Percentiles rank a stretch among this genome's conserved stretches.
Conservation (phyloP, 2,888 invertebrate genomes). For the Drosophila subsilvestris region DNA sequence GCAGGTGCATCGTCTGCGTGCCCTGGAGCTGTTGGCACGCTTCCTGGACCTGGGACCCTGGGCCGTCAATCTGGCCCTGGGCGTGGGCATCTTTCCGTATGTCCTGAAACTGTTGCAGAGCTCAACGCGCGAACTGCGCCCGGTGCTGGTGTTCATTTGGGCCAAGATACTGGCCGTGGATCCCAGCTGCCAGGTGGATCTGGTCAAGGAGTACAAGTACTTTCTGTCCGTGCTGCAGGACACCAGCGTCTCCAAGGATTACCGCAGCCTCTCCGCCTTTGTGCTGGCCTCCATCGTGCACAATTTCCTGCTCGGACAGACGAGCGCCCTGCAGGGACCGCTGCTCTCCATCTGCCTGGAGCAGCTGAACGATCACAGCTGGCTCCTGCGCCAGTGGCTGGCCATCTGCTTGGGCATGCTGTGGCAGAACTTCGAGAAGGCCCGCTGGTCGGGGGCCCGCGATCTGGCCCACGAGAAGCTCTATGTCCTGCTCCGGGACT, state of each 20-base stretch:
- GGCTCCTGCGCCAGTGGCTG: conserved; percentile 92
- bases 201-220: conserved; percentile 98
- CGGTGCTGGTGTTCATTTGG: conserved; percentile 98
- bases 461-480: conserved; percentile 99
- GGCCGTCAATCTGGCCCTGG: conserved; percentile 97
- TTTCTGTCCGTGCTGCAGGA: conserved; percentile 97
- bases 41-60: conserved; percentile 98
- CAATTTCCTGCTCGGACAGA: conserved; percentile 94
- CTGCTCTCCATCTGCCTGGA: conserved; percentile 96
- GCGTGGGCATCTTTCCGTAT: conserved; percentile 99
- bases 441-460: conserved; percentile 97
- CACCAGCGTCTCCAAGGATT: conserved; percentile 91
- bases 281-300: conserved; percentile 97
- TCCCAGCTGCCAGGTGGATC: conserved; percentile 96
- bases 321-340: conserved; percentile 94
- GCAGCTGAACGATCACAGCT: conserved; percentile 90
- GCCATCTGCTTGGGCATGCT: conserved; percentile 94
- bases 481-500: conserved; percentile 91
- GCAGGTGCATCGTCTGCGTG: conserved; percentile 93
- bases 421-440: conserved; percentile 95
- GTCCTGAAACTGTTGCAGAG: conserved; percentile 98
- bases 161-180: conserved; percentile 99
- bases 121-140: conserved; percentile 95
- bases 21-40: conserved; percentile 95
- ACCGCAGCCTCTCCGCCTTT: conserved; percentile 97